Evolutionary conservation across 1,140 invertebrate genomes (phyloP), one percentile per base, ranked within the genome.

Genomic region (Venustaconcha ellipsiformis): DNA sequence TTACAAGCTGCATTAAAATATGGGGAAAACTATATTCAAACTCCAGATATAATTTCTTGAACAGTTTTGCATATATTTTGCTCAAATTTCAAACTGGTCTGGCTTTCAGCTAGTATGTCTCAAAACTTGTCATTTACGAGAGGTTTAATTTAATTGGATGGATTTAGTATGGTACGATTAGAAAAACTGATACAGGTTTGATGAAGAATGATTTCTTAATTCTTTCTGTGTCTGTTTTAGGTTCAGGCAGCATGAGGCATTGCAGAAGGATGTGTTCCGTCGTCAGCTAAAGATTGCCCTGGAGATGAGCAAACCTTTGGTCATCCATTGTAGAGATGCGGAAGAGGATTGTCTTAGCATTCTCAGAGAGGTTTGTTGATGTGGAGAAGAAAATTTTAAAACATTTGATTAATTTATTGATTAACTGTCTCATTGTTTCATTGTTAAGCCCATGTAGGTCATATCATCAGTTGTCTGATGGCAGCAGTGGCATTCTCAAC

Each of bases 281-380:
- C 77, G 78, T 12, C 91, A 91, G 81, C 72, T 91, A 15, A 80
- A 84, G 72, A 82, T 91, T 2, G 91, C 90, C n/a, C 13, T 89
- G 26, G 82, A 86, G n/a, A 66, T 84, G 63, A 80, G 88, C 18
- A 84, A 87, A 64, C 90, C 91, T 0, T 70, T 91, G 20, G 90
- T 91, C 6, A 90, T 91, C 70, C 91, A 91, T 76, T 88, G 87
- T 79, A 79, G 90, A 70, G 87, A 91, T 67, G 88, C 90, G n/a
- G 87, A 90, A 76, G 79, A 88, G 48, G 90, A 91, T 72, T 85
- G 84, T 64, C 80, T 91, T 6, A 70, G 85, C 30, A 90, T 91
- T 17, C 65, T 91, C 57, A 85, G 87, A 77, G 79, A 90, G 85
- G 90, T 91, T 79, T 73, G 65, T 57, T 37, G 11, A 6, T 6